Evolutionary conservation across 2,888 invertebrate species (phyloP).

Genomic region (Callinectes sapidus): DNA sequence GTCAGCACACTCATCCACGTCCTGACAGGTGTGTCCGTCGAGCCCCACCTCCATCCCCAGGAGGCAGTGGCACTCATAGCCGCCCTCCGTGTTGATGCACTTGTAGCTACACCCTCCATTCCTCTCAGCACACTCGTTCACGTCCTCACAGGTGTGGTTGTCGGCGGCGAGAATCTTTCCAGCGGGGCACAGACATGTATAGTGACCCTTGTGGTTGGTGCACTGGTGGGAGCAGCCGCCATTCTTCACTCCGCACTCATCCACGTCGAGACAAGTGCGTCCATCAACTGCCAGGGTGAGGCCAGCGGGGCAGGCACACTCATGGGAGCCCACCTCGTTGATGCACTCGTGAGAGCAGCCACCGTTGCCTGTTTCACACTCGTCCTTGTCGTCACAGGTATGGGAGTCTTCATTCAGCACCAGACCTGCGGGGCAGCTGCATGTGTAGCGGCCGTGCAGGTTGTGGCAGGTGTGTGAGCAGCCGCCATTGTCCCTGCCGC

Average conservation of each 20-base stretch:
- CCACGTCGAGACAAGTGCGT: conserved; percentile 78
- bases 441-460: conserved; percentile 65
- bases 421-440: conserved; percentile 68
- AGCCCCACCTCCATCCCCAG: conserved; percentile 70
- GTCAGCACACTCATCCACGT: conserved; percentile 75
- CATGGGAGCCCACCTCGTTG: conserved; percentile 76
- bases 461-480: conserved; percentile 70
- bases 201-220: conserved; percentile 77
- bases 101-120: conserved; percentile 79
- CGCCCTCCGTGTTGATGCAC: conserved; percentile 78
- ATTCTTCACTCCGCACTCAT: conserved; percentile 80
- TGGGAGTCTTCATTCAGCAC: conserved; percentile 58
- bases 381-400: conserved; percentile 80
- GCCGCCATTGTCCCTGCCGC: conserved; percentile 69
- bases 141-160: conserved; percentile 73
- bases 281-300: conserved; percentile 62
- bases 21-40: conserved; percentile 75
- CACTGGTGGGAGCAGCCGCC: conserved; percentile 81
- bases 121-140: conserved; percentile 76
- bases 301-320: conserved; percentile 69
- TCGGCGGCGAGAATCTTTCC: conserved; percentile 77
- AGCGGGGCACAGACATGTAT: conserved; percentile 80
- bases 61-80: conserved; percentile 72
- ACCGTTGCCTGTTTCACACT: conserved; percentile 79
- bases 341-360: conserved; percentile 80